Conservation (phyloP, 2,888 invertebrate genomes). For the Metellina segmentata region DNA sequence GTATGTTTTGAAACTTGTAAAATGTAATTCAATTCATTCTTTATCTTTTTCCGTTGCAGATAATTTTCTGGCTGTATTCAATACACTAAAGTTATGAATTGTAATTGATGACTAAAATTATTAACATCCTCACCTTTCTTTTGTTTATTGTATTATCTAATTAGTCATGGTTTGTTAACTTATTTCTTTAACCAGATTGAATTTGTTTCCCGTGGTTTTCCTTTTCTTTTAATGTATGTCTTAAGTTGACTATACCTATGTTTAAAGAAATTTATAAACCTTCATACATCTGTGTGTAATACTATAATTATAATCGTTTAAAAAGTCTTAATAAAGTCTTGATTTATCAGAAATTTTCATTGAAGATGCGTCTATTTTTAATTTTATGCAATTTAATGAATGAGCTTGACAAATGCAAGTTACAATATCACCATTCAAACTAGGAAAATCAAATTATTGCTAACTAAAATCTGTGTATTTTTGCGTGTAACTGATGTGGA, state of each 20-base stretch:
- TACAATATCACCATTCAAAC: not conserved
- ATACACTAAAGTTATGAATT: not conserved
- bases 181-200: conserved; percentile 43
- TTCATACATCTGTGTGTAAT: conserved; percentile 47
- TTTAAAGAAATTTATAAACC: conserved; percentile 28
- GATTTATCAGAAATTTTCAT: conserved; percentile 41
- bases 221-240: conserved; percentile 3
- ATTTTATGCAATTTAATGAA: not conserved
- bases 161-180: conserved; percentile 57
- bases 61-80: not conserved
- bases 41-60: not conserved
- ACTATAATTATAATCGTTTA: conserved; percentile 51
- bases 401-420: not conserved
- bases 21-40: not conserved
- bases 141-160: conserved; percentile 26
- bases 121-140: conserved; percentile 9
- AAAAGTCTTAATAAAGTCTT: conserved; percentile 58
- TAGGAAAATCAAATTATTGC: not conserved
- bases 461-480: not conserved
- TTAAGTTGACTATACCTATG: conserved; percentile 18
- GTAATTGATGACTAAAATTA: not conserved
- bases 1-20: conserved; percentile 33
- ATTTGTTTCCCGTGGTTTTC: conserved; percentile 21
- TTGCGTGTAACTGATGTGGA: not conserved
- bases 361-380: conserved; percentile 11